Conservation (phyloP, 1,140 invertebrate species). For the Drosophila biarmipes region DNA sequence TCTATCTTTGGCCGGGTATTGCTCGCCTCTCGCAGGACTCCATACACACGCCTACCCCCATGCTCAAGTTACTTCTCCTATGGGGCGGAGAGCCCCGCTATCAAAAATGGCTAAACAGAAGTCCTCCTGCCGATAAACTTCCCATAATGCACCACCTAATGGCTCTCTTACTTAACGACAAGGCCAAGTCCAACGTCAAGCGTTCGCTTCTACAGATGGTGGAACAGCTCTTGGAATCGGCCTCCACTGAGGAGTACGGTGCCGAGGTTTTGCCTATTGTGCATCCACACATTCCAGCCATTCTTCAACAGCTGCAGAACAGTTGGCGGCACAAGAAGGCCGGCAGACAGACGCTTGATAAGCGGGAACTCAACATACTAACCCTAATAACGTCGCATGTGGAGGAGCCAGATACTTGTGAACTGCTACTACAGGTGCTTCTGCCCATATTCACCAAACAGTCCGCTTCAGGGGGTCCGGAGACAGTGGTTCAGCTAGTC, state of each 20-base stretch:
- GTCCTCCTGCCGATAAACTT: constrained; percentile 56
- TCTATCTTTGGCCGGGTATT: constrained; percentile 92
- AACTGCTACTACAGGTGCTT: constrained; percentile 89
- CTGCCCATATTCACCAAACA: constrained; percentile 91
- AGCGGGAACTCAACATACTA: constrained; percentile 91
- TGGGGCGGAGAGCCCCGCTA: constrained; percentile 87
- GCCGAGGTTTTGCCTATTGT: constrained; percentile 64
- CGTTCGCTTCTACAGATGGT: constrained; percentile 91
- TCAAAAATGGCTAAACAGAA: constrained; percentile 48
- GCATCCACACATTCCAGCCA: constrained; percentile 88
- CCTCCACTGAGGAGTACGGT: constrained; percentile 55
- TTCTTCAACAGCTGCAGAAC: constrained; percentile 90
- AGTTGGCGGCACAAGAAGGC: constrained; percentile 85
- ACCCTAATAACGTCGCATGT: constrained; percentile 91
- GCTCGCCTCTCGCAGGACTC: constrained; percentile 91
- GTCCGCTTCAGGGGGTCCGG: constrained; percentile 85
- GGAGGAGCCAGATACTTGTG: constrained; percentile 87
- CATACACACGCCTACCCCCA: constrained; percentile 92
- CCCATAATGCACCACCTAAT: constrained; percentile 86
- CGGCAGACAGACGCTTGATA: constrained; percentile 85
- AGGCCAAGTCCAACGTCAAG: constrained; percentile 88
- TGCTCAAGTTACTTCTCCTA: constrained; percentile 90
- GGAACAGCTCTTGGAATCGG: constrained; percentile 90
- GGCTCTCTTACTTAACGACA: constrained; percentile 88
- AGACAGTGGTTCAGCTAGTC: constrained; percentile 87